These are phyloP conservation scores for Hymenochirus boettgeri DNA, from an alignment of 2,113 vertebrate genomes.

Conservation along the genomic window DNA sequence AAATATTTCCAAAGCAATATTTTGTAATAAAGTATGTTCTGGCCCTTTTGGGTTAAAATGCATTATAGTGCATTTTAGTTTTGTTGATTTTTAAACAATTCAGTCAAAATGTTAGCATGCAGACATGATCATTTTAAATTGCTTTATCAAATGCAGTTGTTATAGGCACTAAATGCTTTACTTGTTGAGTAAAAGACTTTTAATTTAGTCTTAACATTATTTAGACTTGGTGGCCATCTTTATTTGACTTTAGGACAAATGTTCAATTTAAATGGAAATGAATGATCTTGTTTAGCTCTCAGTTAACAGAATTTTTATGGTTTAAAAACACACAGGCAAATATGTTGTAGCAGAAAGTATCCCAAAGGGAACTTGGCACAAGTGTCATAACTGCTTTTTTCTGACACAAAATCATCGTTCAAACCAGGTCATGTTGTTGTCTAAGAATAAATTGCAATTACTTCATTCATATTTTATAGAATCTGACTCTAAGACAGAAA, in stretches of 20 bases:
- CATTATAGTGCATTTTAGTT: too few relatives aligned
- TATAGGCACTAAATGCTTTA: too few relatives aligned
- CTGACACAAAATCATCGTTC: conserved; percentile 16
- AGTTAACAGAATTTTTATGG: not conserved
- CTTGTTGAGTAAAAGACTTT: too few relatives aligned
- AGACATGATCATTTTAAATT: too few relatives aligned
- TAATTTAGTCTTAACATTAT: not conserved
- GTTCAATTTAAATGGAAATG: not conserved
- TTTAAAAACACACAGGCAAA: conserved; percentile 4
- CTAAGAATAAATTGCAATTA: conserved; percentile 29
- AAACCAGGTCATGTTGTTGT: conserved; percentile 9
- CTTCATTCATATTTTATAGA: conserved; percentile 33
- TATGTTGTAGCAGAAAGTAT: conserved; percentile 1
- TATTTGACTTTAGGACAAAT: not conserved
- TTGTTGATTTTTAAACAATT: too few relatives aligned
- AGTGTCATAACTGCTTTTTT: not conserved
- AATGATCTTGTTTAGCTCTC: not conserved
- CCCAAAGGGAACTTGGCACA: conserved; percentile 3
- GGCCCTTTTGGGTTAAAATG: too few relatives aligned
- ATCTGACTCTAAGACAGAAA: conserved; percentile 14
- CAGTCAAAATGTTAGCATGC: too few relatives aligned
- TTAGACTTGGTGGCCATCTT: not conserved
- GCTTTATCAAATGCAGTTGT: too few relatives aligned
- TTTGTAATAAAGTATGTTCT: too few relatives aligned
- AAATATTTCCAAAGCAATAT: too few relatives aligned